Evolutionary conservation across 2,113 vertebrate species (phyloP), one percentile per base, ranked within the genome.

Genomic region (Heptranchias perlo): DNA sequence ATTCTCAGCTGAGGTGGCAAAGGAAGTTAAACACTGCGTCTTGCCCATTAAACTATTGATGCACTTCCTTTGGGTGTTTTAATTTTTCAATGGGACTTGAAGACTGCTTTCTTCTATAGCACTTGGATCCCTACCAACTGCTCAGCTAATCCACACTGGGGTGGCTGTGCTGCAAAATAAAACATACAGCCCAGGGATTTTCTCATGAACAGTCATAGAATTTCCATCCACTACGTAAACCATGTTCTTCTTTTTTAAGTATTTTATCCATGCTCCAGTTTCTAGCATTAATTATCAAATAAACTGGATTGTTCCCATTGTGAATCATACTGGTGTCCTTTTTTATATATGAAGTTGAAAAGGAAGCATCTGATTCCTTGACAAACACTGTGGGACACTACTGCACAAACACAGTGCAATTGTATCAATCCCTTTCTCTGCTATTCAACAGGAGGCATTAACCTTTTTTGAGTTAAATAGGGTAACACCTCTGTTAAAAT

Each of bases 61-160:
- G 96, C 96, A 96, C 96, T 97, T 97, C 96, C 97, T 96, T 96
- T 96, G 94, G 96, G 61, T 86, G 96, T 95, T 65, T 82, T 96
- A 49, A 76, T 93, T 65, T 39, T 47, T 39, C 23, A 47, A 82
- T 39, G 47, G 10, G 76, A 96, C 31, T 73, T 82, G 95, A 92
- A 96, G 94, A 96, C 96, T 64, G 4, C 49, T 61, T 58, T 96
- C 73, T 96, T 35, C 67, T 47, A 69, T 64, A 96, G 28, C 39
- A 94, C 78, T 95, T 94, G 91, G 96, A 96, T 92, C 94, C 69
- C 54, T 96, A 94, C 58, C 95, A 97, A 73, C 64, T 76, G 96
- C 31, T 62, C 62, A 96, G 39, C 96, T 64, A 96, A 96, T 96
- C 58, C 35, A 84, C 96, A 94, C 58, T 58, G 44, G 93, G 95